phyloP scores from a whole-genome alignment of 2,113 vertebrate genomes.

The Gallinago media region DNA sequence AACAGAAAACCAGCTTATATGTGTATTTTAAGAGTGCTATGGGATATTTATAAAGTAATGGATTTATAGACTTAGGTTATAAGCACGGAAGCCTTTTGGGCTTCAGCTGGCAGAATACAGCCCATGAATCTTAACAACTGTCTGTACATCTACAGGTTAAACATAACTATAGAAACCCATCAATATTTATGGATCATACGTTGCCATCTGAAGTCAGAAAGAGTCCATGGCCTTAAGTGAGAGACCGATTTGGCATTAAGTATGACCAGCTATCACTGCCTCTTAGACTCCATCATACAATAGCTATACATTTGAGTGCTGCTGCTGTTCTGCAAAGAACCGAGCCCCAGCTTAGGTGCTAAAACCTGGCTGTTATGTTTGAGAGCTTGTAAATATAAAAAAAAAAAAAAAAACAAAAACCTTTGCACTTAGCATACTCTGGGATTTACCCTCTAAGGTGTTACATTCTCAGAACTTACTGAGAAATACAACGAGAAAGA shows the following conservation, averaged over 20 bases:
- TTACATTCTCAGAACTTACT: not conserved
- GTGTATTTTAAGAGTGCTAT: not conserved
- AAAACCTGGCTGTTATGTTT: not conserved
- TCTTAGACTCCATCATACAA: not conserved
- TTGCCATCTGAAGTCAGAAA: conserved; percentile 13
- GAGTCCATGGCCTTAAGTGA: not conserved
- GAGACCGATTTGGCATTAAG: not conserved
- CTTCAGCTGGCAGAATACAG: not conserved
- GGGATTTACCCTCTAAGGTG: not conserved
- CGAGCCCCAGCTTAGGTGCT: not conserved
- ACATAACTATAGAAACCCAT: not conserved
- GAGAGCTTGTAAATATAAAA: not conserved
- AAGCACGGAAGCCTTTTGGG: not conserved
- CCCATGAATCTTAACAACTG: not conserved
- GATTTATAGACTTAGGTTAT: not conserved
- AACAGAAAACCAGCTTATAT: not conserved
- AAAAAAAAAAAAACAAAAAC: no score
- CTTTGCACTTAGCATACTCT: not conserved
- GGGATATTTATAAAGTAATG: not conserved
- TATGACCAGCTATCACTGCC: not conserved
- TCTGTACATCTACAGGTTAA: not conserved
- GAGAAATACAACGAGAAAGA: not conserved
- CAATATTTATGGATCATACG: not conserved
- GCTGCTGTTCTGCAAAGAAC: not conserved
- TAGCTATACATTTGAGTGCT: not conserved